A percentile compares a stretch with the other conserved stretches of the same genome.
Conservation (phyloP, 2,797 vertebrate genomes). For the Molossus alvarezi region DNA sequence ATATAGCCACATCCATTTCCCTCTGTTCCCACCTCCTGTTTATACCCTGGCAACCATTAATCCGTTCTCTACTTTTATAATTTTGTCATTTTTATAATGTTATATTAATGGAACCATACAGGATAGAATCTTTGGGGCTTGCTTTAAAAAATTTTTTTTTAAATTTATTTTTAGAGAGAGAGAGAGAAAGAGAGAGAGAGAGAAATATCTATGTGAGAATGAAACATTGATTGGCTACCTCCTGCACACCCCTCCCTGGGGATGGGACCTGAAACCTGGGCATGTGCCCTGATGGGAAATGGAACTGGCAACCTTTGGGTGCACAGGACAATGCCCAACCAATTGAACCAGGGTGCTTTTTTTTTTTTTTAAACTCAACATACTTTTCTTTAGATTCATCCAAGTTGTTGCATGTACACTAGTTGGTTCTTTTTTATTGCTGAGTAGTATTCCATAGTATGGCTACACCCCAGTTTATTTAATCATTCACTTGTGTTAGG, state of each 20-base stretch:
- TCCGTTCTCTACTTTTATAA: neutral
- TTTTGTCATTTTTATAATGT: conserved; percentile 14
- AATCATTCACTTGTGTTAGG: neutral
- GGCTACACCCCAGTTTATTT: neutral
- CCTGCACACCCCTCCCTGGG: no score
- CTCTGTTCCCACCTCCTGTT: neutral
- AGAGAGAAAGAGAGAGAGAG: no score
- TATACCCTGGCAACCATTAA: neutral
- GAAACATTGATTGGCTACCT: no score
- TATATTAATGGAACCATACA: neutral
- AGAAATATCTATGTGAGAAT: no score
- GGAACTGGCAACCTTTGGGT: no score
- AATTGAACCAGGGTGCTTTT: no score
- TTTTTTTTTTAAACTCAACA: neutral
- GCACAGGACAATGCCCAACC: no score
- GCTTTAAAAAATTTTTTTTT: neutral
- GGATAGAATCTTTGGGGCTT: neutral
- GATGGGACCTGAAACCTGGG: no score
- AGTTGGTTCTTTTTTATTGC: neutral
- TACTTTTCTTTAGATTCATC: neutral
- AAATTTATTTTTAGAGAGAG: no score
- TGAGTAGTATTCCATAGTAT: neutral
- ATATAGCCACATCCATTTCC: neutral
- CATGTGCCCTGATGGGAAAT: no score
- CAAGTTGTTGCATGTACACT: neutral